Evolutionary conservation across 2,888 invertebrate genomes (phyloP).

Genomic region (Chrysolina americana): DNA sequence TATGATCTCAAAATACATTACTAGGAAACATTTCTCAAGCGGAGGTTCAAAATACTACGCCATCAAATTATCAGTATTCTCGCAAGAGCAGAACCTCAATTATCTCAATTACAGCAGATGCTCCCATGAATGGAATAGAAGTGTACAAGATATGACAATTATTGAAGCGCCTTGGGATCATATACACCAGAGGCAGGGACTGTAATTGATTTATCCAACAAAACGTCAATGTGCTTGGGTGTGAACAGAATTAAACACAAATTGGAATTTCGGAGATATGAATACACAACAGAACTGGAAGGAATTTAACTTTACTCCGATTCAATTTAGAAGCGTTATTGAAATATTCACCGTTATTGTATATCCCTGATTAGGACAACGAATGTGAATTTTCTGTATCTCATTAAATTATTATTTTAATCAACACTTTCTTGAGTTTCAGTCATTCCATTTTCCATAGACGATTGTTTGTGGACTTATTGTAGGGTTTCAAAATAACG

Average conservation of each 20-base stretch:
- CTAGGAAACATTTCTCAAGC: not conserved
- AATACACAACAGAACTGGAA: not conserved
- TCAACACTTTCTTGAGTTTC: too few species aligned
- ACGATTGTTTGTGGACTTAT: too few species aligned
- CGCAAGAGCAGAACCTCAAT: not conserved
- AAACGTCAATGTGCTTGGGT: not conserved
- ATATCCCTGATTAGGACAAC: too few species aligned
- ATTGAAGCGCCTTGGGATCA: slow-evolving; percentile 9
- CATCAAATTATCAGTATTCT: slow-evolving; percentile 2
- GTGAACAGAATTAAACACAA: not conserved
- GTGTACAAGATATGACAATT: not conserved
- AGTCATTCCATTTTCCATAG: too few species aligned
- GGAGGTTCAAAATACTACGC: not conserved
- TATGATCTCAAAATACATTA: not conserved
- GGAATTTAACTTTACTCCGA: too few species aligned
- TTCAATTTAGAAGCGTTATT: too few species aligned
- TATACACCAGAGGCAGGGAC: not conserved
- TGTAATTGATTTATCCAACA: not conserved
- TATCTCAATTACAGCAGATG: slow-evolving; percentile 1
- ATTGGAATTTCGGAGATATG: not conserved
- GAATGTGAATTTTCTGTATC: too few species aligned
- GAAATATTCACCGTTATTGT: too few species aligned
- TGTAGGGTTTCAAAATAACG: too few species aligned
- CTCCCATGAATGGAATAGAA: slow-evolving; percentile 8
- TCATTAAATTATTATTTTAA: too few species aligned